Percentiles rank a stretch among this genome's conserved stretches.
These are phyloP conservation scores for Spea bombifrons DNA, from an alignment of 2,113 vertebrate genomes.

Conservation along the genomic window DNA sequence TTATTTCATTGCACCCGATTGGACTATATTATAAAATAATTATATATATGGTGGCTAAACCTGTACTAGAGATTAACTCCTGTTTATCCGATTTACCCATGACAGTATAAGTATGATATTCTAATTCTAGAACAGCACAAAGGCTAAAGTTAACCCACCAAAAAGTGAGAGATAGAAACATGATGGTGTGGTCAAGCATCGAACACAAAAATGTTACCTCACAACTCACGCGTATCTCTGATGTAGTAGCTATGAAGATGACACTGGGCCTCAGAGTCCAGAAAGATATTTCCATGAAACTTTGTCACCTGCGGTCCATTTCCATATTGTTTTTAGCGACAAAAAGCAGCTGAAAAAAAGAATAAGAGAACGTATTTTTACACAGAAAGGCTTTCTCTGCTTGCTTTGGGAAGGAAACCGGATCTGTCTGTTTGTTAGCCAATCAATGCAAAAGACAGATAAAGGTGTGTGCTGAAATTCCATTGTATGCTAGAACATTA, in stretches of 20 bases:
- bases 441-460: constrained; percentile 14
- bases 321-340: neutral
- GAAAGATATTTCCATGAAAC: neutral
- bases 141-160: too few relatives aligned
- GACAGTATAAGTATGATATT: too few relatives aligned
- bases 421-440: constrained; percentile 38
- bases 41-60: too few relatives aligned
- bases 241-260: neutral
- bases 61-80: too few relatives aligned
- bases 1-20: too few relatives aligned
- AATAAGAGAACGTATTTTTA: neutral
- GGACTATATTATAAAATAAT: too few relatives aligned
- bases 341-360: neutral
- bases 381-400: neutral
- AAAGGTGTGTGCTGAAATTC: constrained; percentile 28
- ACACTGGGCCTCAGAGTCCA: neutral
- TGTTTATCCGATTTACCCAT: too few relatives aligned
- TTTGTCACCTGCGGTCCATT: neutral
- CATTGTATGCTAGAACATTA: constrained; percentile 5
- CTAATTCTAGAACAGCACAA: too few relatives aligned
- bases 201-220: neutral
- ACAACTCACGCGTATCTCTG: neutral
- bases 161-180: too few relatives aligned
- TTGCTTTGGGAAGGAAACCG: constrained; percentile 11
- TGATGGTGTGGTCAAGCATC: too few relatives aligned